These are phyloP conservation scores for Bombus turneri DNA, from an alignment of 1,140 invertebrate species.

Conservation along the genomic window DNA sequence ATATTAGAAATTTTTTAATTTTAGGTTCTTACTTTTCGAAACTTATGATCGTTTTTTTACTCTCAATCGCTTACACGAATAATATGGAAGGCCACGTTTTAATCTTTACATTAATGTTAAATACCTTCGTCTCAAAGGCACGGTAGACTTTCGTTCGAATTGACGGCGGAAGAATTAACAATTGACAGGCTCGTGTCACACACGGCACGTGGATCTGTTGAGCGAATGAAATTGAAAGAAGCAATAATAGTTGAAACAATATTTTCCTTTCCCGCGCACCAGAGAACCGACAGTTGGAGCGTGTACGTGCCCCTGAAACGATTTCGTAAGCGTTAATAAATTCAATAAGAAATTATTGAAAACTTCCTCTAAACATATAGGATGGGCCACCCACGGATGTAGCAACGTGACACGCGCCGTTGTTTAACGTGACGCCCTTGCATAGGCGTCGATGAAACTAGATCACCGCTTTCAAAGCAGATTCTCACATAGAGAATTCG, in stretches of 20 bases:
- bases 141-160: too few species aligned
- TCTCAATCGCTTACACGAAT: too few species aligned
- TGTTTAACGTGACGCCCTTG: conserved; percentile 22
- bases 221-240: background rate
- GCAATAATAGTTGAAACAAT: background rate
- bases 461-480: background rate
- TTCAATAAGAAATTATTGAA: conserved; percentile 56
- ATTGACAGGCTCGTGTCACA: background rate
- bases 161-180: background rate
- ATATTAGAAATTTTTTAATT: too few species aligned
- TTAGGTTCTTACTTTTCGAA: too few species aligned
- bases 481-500: background rate
- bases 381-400: conserved; percentile 42
- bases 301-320: background rate
- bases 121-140: too few species aligned
- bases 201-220: background rate
- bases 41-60: too few species aligned
- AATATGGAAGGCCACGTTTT: too few species aligned
- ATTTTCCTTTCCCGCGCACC: background rate
- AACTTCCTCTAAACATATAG: conserved; percentile 45
- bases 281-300: background rate
- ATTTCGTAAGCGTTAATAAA: conserved; percentile 45
- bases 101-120: too few species aligned
- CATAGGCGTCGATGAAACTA: conserved; percentile 29
- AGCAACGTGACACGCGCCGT: conserved; percentile 41